Evolutionary conservation across 1,140 invertebrate genomes (phyloP), one percentile per base, ranked within the genome.

Genomic region (Bombus waltoni): DNA sequence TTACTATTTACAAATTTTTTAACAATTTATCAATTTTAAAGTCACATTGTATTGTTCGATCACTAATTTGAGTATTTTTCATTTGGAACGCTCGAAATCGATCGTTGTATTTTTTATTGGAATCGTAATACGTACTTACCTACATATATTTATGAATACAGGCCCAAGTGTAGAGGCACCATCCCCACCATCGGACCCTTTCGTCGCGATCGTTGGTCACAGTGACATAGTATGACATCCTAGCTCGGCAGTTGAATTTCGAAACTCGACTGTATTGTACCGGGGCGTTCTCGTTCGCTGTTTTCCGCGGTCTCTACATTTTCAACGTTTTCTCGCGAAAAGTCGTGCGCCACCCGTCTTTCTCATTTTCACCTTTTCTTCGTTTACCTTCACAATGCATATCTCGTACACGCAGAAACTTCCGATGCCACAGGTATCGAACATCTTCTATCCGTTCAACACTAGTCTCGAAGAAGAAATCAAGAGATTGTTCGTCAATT

Each of bases 401-500:
- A 66, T 87, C 38, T 71, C 75, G 70, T 28, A 71, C 32, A 32
- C 72, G 38, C 84, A 86, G 42, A 66, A 88, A 74, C 66, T 92
- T 6, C 91, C 90, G 13, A 89, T 81, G 71, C 76, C 88, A 40
- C 57, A 86, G 13, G 70, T 89, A 18, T 75, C 86, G 40, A 85
- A 92, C 38, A 82, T 86, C 18, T 88, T 92, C 28, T 94, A 89
- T 25, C 93, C 93, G 3, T 86, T 92, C n/a, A 94, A 94, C 38
- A 89, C 87, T 11, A 94, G 93, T 22, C 76, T 94, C 25, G 91
- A 93, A 5, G 93, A 94, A 1, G 93, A 94, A 44, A 81, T 94
- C 11, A 90, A 88, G 28, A 85, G 93, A 68, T 88, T 94, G 1
- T 94, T 94, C 68, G 71, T 74, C 9, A 74, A 93, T 62, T 92